Evolutionary conservation across 2,113 vertebrate species (phyloP), one percentile per base, ranked within the genome.

Genomic region (Triplophysa rosa): DNA sequence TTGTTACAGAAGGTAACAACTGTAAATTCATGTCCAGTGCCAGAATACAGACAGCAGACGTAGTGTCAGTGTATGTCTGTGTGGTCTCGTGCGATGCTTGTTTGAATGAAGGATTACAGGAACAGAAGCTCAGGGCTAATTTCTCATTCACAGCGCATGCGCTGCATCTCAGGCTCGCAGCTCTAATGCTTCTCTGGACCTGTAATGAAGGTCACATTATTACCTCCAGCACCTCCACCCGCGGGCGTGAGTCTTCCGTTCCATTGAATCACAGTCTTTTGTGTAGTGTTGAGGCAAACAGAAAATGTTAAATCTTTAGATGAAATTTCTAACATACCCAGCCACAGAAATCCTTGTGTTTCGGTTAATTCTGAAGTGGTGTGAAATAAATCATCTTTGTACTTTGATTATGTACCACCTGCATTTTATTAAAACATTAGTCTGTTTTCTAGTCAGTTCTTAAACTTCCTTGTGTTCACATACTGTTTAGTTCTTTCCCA

Each of bases 211-310:
- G 88, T 81, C 86, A 87, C 86, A 84, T 90, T 56, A 37, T 71
- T 89, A 88, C 87, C 84, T 83, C 80, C 84, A 83, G 78, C 14
- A 86, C 73, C 88, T 84, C 78, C 80, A 75, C 79, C 72, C 82
- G 17, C 72, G 58, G 33, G 7, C 6, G 5, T 37, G 33, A 69
- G 79, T 90, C 90, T 91, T 92, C 90, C 90, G 90, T 86, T 89
- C 90, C 90, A 92, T 83, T 86, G 86, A 87, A 87, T 86, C 86
- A 88, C 87, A 84, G 85, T 89, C 77, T 82, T 79, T 45, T 85
- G 67, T 89, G 74, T 70, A 86, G 59, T 76, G 78, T 63, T 81
- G 17, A 85, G 84, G 90, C 54, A 11, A 40, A 33, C 65, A 73
- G 68, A 81, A 76, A 67, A 66, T 63, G 49, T 71, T 47, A 56